Base-by-base conservation (phyloP, 2,113 vertebrate genomes). In the Steatornis caripensis region DNA sequence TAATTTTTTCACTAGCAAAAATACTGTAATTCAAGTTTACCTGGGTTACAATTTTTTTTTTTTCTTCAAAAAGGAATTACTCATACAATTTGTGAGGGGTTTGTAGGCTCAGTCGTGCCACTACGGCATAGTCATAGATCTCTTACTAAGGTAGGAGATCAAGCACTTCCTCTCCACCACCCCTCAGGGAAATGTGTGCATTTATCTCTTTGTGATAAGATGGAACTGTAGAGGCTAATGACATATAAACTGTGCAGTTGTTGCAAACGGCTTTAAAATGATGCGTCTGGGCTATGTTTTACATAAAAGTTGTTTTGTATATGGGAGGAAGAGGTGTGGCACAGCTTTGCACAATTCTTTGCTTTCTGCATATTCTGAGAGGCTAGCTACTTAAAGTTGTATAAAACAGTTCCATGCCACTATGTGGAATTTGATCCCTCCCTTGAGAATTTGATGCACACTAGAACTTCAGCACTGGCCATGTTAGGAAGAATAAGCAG, bases 51-150 rank as follows among this genome's bases (percentile, higher is more conserved):
- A 5, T 16, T 27, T 27, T 3, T 19, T n/a, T 15, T 64, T 77
- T 57, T 60, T 18, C 0, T 1, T 53, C 62, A 22, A 34, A 57
- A 86, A 66, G 71, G 2, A 84, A 26, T 84, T 53, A 23, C 21
- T 81, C 0, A 1, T 83, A 88, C 23, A 27, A 0, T 82, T n/a
- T 69, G 5, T 76, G 45, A 34, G 32, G 12, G 0, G 1, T 68
- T 89, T 79, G 20, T 48, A 36, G 37, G 16, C 32, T 45, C 29
- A 87, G 39, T 45, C 1, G 0, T 48, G 37, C 57, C 32, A 41
- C 7, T 68, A n/a, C 39, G 15, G 11, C 13, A 36, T 45, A 58
- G 8, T 32, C 16, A n/a, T n/a, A n/a, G n/a, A n/a, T n/a, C n/a
- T n/a, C n/a, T n/a, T n/a, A n/a, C n/a, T n/a, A n/a, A n/a, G n/a